Base-by-base conservation (phyloP, 2,113 vertebrate species). In the Jaculus jaculus region DNA sequence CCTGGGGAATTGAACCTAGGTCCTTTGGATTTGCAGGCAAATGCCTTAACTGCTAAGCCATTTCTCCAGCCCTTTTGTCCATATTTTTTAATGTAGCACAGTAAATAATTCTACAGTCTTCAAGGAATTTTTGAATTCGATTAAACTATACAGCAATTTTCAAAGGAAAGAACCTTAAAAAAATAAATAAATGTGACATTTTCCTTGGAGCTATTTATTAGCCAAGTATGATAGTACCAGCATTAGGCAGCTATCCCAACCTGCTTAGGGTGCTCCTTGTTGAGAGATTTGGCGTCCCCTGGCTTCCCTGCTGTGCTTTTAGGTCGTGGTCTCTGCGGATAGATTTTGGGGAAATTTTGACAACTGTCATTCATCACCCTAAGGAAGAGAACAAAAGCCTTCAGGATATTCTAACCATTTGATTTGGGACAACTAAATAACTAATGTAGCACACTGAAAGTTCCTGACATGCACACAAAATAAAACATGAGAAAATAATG, bases 311-410 rank as follows among this genome's bases (percentile, higher is more conserved):
- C 0, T 0, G 84, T 93, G 0, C 87, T 94, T 97, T 97, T 98
- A 73, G 98, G 98, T 18, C 82, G 54, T 0, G 96, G 96, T 21
- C 65, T 97, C 90, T 97, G 98, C 21, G 97, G 97, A 90, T 32
- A 97, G 91, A 99, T 98, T 96, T 98, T 99, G 90, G 99, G 98
- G 42, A 99, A 98, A 95, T 97, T 98, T 94, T 98, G 98, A 87
- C 89, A 98, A 78, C 92, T 97, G 89, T 97, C 96, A 60, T 93
- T 95, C 30, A 96, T 78, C 93, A 93, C 89, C 96, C 99, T 99
- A 92, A 84, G 88, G 96, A 20, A 94, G 92, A 54, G 95, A 69
- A 90, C 32, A 92, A 91, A 96, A 94, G 54, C 63, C 8, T 93
- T 96, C 72, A 93, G 81, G 69, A 93, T 39, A 91, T 89, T 86